These are phyloP conservation scores for Phortica magna DNA, from an alignment of 2,888 invertebrate species.

Conservation along the genomic window DNA sequence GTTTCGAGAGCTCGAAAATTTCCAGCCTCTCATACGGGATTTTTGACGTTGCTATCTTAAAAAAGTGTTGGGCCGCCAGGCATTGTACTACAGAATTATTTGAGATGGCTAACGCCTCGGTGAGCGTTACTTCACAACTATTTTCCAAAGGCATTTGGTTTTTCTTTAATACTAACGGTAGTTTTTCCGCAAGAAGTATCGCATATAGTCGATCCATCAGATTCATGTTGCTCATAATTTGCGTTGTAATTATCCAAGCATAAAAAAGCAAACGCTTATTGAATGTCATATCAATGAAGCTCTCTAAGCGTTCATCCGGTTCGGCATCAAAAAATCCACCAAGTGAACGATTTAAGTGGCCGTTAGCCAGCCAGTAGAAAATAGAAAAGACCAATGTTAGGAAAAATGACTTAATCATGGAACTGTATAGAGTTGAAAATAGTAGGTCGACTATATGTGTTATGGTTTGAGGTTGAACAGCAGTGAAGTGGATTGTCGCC, in stretches of 20 bases:
- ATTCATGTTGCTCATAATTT: constrained; percentile 85
- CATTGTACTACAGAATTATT: constrained; percentile 84
- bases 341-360: constrained; percentile 80
- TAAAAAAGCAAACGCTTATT: constrained; percentile 80
- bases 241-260: constrained; percentile 84
- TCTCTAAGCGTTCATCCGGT: constrained; percentile 63
- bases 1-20: constrained; percentile 87
- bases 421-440: constrained; percentile 80
- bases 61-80: constrained; percentile 87
- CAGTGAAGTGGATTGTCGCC: constrained; percentile 82
- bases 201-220: constrained; percentile 85
- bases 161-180: constrained; percentile 65
- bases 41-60: constrained; percentile 80
- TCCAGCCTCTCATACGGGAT: constrained; percentile 81
- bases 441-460: constrained; percentile 75
- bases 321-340: constrained; percentile 80
- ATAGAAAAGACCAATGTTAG: constrained; percentile 82
- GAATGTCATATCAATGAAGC: constrained; percentile 74
- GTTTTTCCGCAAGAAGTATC: constrained; percentile 84
- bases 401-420: constrained; percentile 81
- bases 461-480: constrained; percentile 83
- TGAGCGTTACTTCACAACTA: constrained; percentile 79
- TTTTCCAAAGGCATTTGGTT: constrained; percentile 79
- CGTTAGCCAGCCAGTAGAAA: constrained; percentile 82
- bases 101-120: constrained; percentile 80